A percentile compares a stretch with the other conserved stretches of the same genome.
Conservation (phyloP, 2,888 invertebrate genomes). For the Macaria liturata region DNA sequence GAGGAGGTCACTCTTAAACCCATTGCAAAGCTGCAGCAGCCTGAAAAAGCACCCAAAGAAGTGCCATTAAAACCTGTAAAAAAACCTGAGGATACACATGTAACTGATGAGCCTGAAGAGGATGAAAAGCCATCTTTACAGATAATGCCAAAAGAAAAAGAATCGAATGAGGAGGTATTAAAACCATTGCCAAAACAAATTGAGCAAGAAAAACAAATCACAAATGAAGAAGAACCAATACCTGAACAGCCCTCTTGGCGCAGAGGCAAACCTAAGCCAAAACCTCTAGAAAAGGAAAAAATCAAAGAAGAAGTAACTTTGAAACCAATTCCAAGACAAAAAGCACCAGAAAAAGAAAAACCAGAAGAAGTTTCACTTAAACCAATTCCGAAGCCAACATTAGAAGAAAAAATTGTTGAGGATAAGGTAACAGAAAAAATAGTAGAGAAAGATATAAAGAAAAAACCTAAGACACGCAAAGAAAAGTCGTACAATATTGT, state of each 20-base stretch:
- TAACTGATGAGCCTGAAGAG: slow-evolving; percentile 49
- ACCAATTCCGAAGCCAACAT: slow-evolving; percentile 50
- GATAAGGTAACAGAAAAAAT: too few species aligned
- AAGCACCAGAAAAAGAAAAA: slow-evolving; percentile 73
- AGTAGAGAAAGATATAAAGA: not conserved
- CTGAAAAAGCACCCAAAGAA: slow-evolving; percentile 65
- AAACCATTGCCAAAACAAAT: too few species aligned
- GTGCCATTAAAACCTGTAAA: slow-evolving; percentile 43
- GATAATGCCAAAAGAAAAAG: slow-evolving; percentile 58
- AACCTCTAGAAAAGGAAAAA: slow-evolving; percentile 49
- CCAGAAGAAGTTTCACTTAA: slow-evolving; percentile 67
- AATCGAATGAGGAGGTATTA: slow-evolving; percentile 48
- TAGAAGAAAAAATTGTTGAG: slow-evolving; percentile 46
- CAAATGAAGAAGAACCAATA: slow-evolving; percentile 47
- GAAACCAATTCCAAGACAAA: slow-evolving; percentile 65
- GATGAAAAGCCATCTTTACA: slow-evolving; percentile 48
- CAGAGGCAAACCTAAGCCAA: slow-evolving; percentile 50
- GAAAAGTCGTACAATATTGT: not conserved
- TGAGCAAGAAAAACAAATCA: slow-evolving; percentile 28
- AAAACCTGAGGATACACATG: slow-evolving; percentile 41
- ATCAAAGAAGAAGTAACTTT: slow-evolving; percentile 59
- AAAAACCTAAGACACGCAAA: slow-evolving; percentile 1
- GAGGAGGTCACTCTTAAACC: slow-evolving; percentile 47
- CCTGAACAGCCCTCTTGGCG: slow-evolving; percentile 49
- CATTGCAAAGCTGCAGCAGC: slow-evolving; percentile 35